These are phyloP conservation scores for Botrylloides violaceus DNA, from an alignment of 23 tunicate genomes.

Conservation along the genomic window DNA sequence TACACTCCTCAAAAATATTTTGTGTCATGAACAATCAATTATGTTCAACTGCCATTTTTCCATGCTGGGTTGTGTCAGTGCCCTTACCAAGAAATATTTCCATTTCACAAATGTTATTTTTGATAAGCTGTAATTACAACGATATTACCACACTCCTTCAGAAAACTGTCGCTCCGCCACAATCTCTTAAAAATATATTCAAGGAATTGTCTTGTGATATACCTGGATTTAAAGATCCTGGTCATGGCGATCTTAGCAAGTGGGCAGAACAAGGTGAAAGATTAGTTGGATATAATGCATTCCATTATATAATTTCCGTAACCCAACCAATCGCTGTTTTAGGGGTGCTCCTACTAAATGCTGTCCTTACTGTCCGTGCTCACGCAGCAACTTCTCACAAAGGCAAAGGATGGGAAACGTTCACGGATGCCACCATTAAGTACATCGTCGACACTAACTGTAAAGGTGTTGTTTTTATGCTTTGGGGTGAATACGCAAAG, in stretches of 20 bases:
- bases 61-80: too few relatives aligned
- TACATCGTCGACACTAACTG: slow-evolving; percentile 43
- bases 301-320: not conserved
- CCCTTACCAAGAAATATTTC: too few relatives aligned
- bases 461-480: slow-evolving; percentile 73
- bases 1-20: too few relatives aligned
- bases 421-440: slow-evolving; percentile 78
- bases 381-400: slow-evolving; percentile 89
- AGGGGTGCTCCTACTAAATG: slow-evolving; percentile 94
- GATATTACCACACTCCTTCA: not conserved
- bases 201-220: slow-evolving; percentile 58
- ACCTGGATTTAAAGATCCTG: slow-evolving; percentile 50
- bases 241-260: slow-evolving; percentile 80
- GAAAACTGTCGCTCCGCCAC: slow-evolving; percentile 72
- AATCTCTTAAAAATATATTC: slow-evolving; percentile 73
- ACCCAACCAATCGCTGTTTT: not conserved
- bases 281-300: not conserved
- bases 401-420: slow-evolving; percentile 96
- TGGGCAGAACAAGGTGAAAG: slow-evolving; percentile 98
- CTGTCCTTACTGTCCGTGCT: slow-evolving; percentile 90
- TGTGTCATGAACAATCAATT: too few relatives aligned
- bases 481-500: slow-evolving; percentile 94
- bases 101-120: too few relatives aligned
- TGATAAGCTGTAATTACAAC: not conserved
- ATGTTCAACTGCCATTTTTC: too few relatives aligned